Conservation (phyloP, 2,113 vertebrate species). For the Eleginops maclovinus region DNA sequence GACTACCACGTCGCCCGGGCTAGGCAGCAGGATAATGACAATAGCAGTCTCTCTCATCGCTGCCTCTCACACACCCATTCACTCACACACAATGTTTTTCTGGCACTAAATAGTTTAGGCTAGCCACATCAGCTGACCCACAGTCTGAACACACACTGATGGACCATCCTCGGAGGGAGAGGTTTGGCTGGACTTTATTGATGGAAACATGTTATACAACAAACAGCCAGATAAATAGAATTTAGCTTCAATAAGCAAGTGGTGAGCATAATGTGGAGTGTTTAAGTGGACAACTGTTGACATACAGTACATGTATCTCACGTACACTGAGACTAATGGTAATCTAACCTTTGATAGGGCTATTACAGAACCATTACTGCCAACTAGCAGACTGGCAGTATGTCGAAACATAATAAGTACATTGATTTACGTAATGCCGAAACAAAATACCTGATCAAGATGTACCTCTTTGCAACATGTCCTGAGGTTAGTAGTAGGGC, state of each 20-base stretch:
- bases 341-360: too few species aligned
- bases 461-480: too few species aligned
- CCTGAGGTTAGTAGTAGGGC: too few species aligned
- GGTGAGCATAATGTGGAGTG: neutral
- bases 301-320: too few species aligned
- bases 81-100: constrained; percentile 13
- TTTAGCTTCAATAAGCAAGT: neutral
- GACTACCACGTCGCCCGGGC: constrained; percentile 46
- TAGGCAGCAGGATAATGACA: constrained; percentile 56
- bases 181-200: too few species aligned
- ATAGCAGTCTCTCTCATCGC: constrained; percentile 43
- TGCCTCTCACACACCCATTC: neutral
- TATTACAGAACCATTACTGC: too few species aligned
- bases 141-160: neutral
- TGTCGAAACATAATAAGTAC: too few species aligned
- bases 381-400: too few species aligned
- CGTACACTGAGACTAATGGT: neutral
- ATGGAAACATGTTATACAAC: neutral
- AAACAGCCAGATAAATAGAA: neutral
- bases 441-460: too few species aligned
- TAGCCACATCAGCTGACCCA: constrained; percentile 8
- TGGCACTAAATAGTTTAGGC: neutral
- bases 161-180: neutral
- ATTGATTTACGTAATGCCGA: too few species aligned
- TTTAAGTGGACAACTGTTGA: neutral